These are phyloP conservation scores for Sylvilagus floridanus DNA, from an alignment of 2,797 vertebrate species.

Conservation along the genomic window DNA sequence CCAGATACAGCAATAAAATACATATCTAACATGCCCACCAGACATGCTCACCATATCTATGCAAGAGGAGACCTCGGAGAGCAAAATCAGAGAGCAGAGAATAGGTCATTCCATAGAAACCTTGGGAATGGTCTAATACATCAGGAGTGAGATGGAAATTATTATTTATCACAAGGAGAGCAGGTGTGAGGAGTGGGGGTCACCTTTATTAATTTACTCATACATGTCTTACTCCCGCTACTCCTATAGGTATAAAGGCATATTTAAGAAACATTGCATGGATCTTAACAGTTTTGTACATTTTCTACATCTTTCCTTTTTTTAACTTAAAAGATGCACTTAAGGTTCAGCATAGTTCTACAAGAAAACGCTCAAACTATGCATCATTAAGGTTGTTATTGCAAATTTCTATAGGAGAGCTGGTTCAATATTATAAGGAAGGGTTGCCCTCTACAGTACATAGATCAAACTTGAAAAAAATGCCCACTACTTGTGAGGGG, in stretches of 20 bases:
- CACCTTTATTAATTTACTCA: constrained; percentile 63
- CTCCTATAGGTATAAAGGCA: neutral
- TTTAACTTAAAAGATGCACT: neutral
- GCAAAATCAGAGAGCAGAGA: constrained; percentile 63
- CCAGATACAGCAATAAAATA: constrained; percentile 76
- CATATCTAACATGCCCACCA: neutral
- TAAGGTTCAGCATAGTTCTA: neutral
- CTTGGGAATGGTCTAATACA: neutral
- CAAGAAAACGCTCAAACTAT: constrained; percentile 26
- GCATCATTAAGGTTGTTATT: neutral
- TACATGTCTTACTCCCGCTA: neutral
- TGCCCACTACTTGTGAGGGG: too few relatives aligned
- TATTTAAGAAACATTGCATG: neutral
- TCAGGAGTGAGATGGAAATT: constrained; percentile 50
- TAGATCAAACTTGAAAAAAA: neutral
- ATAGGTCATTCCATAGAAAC: constrained; percentile 55
- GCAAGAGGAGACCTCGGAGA: constrained; percentile 31
- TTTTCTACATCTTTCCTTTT: constrained; percentile 29
- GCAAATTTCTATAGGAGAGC: neutral
- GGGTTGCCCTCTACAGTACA: neutral
- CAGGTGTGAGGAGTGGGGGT: constrained; percentile 8
- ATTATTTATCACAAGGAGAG: constrained; percentile 30
- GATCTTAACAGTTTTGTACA: neutral
- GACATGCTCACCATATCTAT: constrained; percentile 38
- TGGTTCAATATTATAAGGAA: neutral